These are phyloP conservation scores for Magallana nippona DNA, from an alignment of 2,888 invertebrate species.

Conservation along the genomic window DNA sequence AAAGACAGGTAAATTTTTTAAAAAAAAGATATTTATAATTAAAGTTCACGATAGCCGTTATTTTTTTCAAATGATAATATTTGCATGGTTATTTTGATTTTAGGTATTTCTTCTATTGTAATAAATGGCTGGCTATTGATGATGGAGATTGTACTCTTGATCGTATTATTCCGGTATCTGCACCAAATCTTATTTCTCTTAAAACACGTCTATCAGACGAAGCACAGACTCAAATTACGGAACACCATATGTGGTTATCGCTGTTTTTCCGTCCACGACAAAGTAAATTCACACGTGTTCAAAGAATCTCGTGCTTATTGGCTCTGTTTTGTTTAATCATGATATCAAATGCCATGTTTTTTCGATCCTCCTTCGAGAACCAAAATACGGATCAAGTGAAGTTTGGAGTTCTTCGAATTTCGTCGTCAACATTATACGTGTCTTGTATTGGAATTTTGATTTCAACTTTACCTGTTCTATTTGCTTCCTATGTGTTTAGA, in stretches of 20 bases:
- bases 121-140: slow-evolving; percentile 58
- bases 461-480: slow-evolving; percentile 61
- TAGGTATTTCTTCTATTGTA: slow-evolving; percentile 57
- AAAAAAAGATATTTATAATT: no score
- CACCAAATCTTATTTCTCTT: slow-evolving; percentile 32
- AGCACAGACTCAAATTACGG: slow-evolving; percentile 65
- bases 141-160: slow-evolving; percentile 48
- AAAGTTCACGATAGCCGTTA: no score
- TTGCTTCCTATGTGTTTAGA: slow-evolving; percentile 61
- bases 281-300: slow-evolving; percentile 78
- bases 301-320: slow-evolving; percentile 76
- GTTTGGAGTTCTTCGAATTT: slow-evolving; percentile 55
- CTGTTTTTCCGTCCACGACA: slow-evolving; percentile 78
- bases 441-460: slow-evolving; percentile 64
- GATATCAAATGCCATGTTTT: slow-evolving; percentile 80
- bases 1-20: no score
- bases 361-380: slow-evolving; percentile 57
- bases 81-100: background rate
- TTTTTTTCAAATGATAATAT: no score
- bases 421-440: slow-evolving; percentile 54
- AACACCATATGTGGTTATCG: slow-evolving; percentile 81
- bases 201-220: slow-evolving; percentile 51
- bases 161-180: slow-evolving; percentile 49
- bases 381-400: slow-evolving; percentile 50
- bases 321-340: slow-evolving; percentile 79